Evolutionary conservation across 2,797 vertebrate genomes (phyloP), one percentile per base, ranked within the genome.

Genomic region (Austrolebias charrua): DNA sequence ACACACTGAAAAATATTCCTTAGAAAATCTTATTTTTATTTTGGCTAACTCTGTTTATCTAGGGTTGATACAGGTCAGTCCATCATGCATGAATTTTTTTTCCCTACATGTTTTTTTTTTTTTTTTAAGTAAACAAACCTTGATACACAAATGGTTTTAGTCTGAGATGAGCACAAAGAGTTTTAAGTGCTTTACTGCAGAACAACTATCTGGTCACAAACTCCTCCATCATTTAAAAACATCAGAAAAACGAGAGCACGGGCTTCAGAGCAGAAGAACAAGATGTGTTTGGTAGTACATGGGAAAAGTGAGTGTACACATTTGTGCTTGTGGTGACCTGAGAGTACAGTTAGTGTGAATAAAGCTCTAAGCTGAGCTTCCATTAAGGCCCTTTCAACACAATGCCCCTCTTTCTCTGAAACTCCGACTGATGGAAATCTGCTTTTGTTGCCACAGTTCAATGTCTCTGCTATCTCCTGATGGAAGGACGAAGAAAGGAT

Each of bases 391-490:
- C 73, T 85, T 82, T 88, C 85, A 83, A 73, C 88, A 89, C 89
- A 89, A 87, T 83, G 71, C 58, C 68, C 49, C 75, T 81, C 81
- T 83, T 80, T 77, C 87, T 83, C 79, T 78, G 77, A 83, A 84
- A 82, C 76, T 64, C 69, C 80, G 83, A 68, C 67, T 91, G 88
- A 92, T 90, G 82, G 86, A 92, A 90, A 90, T 90, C 86, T 88
- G 82, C 88, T 88, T 92, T 91, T 92, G 90, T 90, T 90, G 80
- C 81, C 13, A n/a, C 82, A 69, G 66, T 79, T 87, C 83, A 87
- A 88, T 86, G 85, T 90, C 81, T 74, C 73, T 71, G 82, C 80
- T 86, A 86, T 91, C 81, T 89, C 77, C 86, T 85, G 86, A 90
- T 89, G 80, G 87, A 89, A 84, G 80, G 73, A 70, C 65, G 73